Conservation (phyloP, 2,888 invertebrate genomes). For the Tiphia femorata region DNA sequence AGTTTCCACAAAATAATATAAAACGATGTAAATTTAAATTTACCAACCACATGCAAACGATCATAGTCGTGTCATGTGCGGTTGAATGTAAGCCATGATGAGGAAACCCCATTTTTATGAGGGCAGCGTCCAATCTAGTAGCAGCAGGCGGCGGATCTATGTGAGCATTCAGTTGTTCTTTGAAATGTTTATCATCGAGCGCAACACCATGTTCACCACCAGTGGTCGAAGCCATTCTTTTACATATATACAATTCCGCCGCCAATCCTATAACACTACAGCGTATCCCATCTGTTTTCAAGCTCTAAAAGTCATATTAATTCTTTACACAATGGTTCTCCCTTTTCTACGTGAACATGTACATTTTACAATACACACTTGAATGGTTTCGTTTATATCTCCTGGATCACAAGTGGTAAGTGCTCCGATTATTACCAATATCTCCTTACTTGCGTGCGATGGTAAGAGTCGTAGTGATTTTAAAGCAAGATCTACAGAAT, state of each 20-base stretch:
- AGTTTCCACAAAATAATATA: conserved; percentile 10
- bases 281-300: conserved; percentile 86
- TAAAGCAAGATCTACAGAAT: conserved; percentile 90
- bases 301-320: conserved; percentile 65
- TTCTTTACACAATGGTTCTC: background rate
- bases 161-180: conserved; percentile 76
- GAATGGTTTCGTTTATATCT: conserved; percentile 88
- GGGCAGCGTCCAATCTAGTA: conserved; percentile 78
- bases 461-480: conserved; percentile 90
- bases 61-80: conserved; percentile 77
- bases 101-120: conserved; percentile 98
- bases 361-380: conserved; percentile 65
- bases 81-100: conserved; percentile 78
- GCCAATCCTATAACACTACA: conserved; percentile 96
- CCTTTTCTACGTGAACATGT: background rate
- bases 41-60: conserved; percentile 92
- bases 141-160: conserved; percentile 82
- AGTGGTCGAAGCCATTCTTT: conserved; percentile 87
- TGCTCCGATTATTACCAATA: conserved; percentile 92
- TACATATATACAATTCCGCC: conserved; percentile 94
- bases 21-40: background rate
- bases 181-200: conserved; percentile 85
- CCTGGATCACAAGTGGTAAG: conserved; percentile 97
- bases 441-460: conserved; percentile 94
- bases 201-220: conserved; percentile 89